Conservation (phyloP, 2,113 vertebrate species). For the Illadopsis cleaveri region DNA sequence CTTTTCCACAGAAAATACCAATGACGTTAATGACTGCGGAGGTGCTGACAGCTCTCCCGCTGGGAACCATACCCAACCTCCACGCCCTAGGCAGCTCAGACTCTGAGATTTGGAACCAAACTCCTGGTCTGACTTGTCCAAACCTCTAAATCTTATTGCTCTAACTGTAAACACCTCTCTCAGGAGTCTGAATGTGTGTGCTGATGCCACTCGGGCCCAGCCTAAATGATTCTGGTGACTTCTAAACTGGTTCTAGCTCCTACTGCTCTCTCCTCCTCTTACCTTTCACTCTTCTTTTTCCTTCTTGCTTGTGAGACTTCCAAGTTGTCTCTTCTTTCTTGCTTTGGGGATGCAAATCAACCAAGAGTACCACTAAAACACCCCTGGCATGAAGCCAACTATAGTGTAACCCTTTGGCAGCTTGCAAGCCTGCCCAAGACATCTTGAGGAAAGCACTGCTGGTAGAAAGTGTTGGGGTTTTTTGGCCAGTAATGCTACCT, state of each 20-base stretch:
- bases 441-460: neutral
- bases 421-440: neutral
- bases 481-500: neutral
- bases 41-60: neutral
- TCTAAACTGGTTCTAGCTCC: neutral
- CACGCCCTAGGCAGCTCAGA: neutral
- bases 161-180: neutral
- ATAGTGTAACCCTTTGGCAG: neutral
- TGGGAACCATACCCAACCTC: neutral
- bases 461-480: neutral
- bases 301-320: neutral
- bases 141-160: neutral
- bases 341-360: neutral
- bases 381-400: neutral
- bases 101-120: neutral
- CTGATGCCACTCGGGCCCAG: neutral
- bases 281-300: neutral
- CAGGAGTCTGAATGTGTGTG: neutral
- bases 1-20: neutral
- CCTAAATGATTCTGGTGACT: neutral
- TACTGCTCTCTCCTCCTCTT: neutral
- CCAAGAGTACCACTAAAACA: neutral
- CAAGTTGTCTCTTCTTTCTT: neutral
- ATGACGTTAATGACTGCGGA: neutral
- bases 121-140: neutral